Evolutionary conservation across 2,888 invertebrate species (phyloP).

Genomic region (Athalia rosae): DNA sequence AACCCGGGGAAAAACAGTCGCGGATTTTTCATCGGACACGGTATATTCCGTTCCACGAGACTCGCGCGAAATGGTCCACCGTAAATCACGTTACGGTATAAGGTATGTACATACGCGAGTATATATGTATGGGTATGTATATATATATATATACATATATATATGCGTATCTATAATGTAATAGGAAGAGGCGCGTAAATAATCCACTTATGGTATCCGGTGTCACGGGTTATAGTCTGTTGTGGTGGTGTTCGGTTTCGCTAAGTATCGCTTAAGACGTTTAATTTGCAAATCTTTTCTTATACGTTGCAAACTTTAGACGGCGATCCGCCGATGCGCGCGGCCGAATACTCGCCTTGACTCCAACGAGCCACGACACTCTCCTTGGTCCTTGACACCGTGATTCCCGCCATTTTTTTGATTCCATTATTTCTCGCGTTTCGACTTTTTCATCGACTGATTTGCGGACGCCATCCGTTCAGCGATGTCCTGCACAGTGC

Average conservation of each 20-base stretch:
- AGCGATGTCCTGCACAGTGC: too few species aligned
- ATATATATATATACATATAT: slow-evolving; percentile 1
- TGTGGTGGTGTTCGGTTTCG: slow-evolving; percentile 65
- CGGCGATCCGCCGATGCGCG: slow-evolving; percentile 49
- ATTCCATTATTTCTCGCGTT: too few species aligned
- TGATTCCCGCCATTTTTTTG: too few species aligned
- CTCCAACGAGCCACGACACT: too few species aligned
- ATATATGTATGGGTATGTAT: not conserved
- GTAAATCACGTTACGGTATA: too few species aligned
- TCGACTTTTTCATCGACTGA: too few species aligned
- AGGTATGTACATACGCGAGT: not conserved
- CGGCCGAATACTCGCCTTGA: not conserved
- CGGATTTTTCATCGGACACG: too few species aligned
- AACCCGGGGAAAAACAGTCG: too few species aligned
- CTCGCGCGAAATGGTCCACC: too few species aligned
- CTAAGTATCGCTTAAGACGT: slow-evolving; percentile 62
- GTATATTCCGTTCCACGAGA: too few species aligned
- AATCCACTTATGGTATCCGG: slow-evolving; percentile 70
- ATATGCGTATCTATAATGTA: slow-evolving; percentile 11
- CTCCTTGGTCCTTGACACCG: too few species aligned
- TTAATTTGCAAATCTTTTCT: slow-evolving; percentile 67
- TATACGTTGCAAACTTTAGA: slow-evolving; percentile 60
- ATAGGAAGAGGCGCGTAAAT: slow-evolving; percentile 55
- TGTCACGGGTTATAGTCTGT: slow-evolving; percentile 61
- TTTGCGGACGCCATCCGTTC: too few species aligned